A percentile compares a stretch with the other conserved stretches of the same genome.
Conservation (phyloP, 2,797 vertebrate genomes). For the Coendou prehensilis region DNA sequence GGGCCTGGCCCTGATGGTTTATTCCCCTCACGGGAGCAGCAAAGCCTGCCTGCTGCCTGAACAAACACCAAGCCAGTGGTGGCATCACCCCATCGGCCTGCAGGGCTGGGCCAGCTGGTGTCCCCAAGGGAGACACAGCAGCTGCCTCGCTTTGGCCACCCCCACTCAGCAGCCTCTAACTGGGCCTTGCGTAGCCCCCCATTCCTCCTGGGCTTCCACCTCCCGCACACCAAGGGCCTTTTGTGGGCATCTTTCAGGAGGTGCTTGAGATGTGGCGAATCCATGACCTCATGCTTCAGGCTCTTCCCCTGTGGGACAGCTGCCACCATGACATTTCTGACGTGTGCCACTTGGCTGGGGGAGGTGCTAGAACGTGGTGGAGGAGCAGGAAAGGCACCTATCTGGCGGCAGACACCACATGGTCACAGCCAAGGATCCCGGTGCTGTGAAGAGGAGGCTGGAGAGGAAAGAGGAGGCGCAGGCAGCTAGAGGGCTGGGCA, state of each 20-base stretch:
- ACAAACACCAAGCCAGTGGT: not conserved
- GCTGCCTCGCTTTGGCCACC: not conserved
- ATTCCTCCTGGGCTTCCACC: not conserved
- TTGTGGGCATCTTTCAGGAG: not conserved
- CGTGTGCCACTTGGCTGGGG: not conserved
- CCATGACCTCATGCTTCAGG: constrained; percentile 49
- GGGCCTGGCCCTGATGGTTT: not conserved
- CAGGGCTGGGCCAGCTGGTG: not conserved
- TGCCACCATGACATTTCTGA: not conserved
- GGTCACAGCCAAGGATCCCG: not conserved
- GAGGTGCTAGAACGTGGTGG: fast-evolving
- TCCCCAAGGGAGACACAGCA: not conserved
- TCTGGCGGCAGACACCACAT: not conserved
- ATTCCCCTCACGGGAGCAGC: not conserved
- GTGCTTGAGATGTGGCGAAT: not conserved
- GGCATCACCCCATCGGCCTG: constrained; percentile 31
- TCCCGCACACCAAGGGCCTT: not conserved
- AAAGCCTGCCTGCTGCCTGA: not conserved
- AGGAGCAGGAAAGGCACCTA: not conserved
- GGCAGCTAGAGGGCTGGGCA: not conserved
- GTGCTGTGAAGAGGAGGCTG: not conserved
- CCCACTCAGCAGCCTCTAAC: not conserved
- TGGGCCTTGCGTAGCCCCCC: not conserved
- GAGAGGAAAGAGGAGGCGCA: not conserved
- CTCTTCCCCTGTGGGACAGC: not conserved